Evolutionary conservation across 2,888 invertebrate species (phyloP).

Genomic region (Rhamnusium bicolor): DNA sequence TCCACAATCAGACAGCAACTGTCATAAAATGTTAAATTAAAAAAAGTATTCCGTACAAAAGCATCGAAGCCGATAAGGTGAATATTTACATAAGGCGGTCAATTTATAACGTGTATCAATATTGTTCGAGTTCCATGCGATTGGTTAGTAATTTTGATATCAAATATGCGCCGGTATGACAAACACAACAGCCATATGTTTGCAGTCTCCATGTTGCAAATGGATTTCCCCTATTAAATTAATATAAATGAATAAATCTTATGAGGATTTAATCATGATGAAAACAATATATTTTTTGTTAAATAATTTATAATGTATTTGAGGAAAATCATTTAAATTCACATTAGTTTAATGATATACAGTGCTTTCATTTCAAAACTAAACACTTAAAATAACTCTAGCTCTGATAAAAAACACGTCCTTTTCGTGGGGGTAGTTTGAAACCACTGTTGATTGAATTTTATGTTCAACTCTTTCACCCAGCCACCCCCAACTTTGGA

Average conservation of each 20-base stretch:
- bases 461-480: too few species aligned
- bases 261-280: background rate
- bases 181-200: conserved; percentile 45
- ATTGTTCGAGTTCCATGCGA: conserved; percentile 51
- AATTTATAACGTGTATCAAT: conserved; percentile 44
- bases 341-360: too few species aligned
- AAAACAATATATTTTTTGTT: background rate
- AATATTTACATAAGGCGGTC: conserved; percentile 34
- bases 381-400: too few species aligned
- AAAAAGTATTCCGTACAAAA: conserved; percentile 8
- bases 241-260: background rate
- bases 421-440: too few species aligned
- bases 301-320: too few species aligned
- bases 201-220: conserved; percentile 26
- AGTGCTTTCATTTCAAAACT: too few species aligned
- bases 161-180: conserved; percentile 45
- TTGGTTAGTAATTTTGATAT: conserved; percentile 53
- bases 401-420: too few species aligned
- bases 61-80: conserved; percentile 21
- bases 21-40: conserved; percentile 18
- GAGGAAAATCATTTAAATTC: too few species aligned
- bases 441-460: too few species aligned
- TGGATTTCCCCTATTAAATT: background rate
- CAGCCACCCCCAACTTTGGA: too few species aligned
- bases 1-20: conserved; percentile 22